phyloP scores from a whole-genome alignment of 1,140 invertebrate genomes.

The Mycetomoellerius zeteki region DNA sequence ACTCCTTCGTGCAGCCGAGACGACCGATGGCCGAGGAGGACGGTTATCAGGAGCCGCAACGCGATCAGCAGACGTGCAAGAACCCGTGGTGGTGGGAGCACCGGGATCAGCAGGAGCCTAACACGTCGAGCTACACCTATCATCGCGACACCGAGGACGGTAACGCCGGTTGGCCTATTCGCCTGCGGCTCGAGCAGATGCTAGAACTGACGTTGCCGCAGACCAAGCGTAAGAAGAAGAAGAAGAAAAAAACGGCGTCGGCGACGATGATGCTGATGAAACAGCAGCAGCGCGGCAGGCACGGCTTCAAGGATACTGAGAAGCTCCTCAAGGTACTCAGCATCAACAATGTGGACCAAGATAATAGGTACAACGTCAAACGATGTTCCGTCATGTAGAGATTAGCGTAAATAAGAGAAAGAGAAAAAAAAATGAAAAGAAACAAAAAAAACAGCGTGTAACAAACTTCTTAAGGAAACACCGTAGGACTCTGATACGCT shows the following conservation, averaged over 20 bases:
- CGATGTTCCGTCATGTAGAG: conserved; percentile 85
- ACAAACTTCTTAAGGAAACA: conserved; percentile 29
- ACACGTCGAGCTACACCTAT: conserved; percentile 61
- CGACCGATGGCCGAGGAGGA: conserved; percentile 63
- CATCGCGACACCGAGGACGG: conserved; percentile 68
- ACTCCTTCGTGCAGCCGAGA: conserved; percentile 79
- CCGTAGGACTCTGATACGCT: conserved; percentile 34
- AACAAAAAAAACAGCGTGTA: conserved; percentile 36
- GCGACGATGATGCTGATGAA: conserved; percentile 78
- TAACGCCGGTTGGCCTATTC: conserved; percentile 81
- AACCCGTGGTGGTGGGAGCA: conserved; percentile 48
- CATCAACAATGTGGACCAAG: conserved; percentile 86
- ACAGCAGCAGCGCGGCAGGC: conserved; percentile 75
- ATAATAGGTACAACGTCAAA: conserved; percentile 84
- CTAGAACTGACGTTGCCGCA: conserved; percentile 82
- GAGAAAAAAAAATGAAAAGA: background rate
- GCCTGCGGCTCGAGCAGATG: conserved; percentile 83
- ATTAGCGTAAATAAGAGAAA: conserved; percentile 22
- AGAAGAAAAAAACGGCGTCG: conserved; percentile 72
- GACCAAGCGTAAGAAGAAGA: conserved; percentile 77
- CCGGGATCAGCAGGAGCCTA: conserved; percentile 58
- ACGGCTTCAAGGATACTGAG: conserved; percentile 84
- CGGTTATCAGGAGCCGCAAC: conserved; percentile 3
- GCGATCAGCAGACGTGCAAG: conserved; percentile 35
- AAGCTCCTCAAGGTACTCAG: conserved; percentile 85